A percentile compares a stretch with the other conserved stretches of the same genome.
Conservation (phyloP, 2,888 invertebrate species). For the Merodon equestris region DNA sequence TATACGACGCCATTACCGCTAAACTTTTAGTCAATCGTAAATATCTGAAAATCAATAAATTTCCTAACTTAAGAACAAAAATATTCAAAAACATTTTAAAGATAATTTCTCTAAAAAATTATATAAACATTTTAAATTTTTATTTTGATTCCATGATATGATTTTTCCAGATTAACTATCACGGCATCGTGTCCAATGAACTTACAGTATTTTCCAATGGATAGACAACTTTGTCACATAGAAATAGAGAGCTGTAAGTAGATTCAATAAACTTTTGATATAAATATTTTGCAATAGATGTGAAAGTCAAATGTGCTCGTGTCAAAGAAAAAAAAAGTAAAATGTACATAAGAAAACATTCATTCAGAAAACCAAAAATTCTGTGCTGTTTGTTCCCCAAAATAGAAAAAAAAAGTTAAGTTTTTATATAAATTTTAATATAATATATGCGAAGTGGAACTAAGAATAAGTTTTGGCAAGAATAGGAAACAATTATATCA, state of each 20-base stretch:
- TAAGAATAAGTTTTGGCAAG: too few relatives aligned
- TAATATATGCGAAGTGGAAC: too few relatives aligned
- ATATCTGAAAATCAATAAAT: too few relatives aligned
- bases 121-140: background rate
- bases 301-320: constrained; percentile 51
- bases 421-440: too few relatives aligned
- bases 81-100: too few relatives aligned
- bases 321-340: constrained; percentile 11
- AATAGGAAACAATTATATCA: too few relatives aligned
- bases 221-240: constrained; percentile 95
- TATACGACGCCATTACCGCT: too few relatives aligned
- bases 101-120: background rate
- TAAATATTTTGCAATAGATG: constrained; percentile 37
- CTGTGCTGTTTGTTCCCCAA: constrained; percentile 64
- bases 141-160: too few relatives aligned
- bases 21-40: too few relatives aligned
- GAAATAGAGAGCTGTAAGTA: constrained; percentile 99
- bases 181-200: constrained; percentile 98
- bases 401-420: background rate
- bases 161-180: constrained; percentile 84
- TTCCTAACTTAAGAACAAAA: too few relatives aligned
- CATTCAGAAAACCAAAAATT: constrained; percentile 56
- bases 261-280: constrained; percentile 6
- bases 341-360: constrained; percentile 31
- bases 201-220: constrained; percentile 97